Conservation (phyloP, 2,113 vertebrate species). For the Petroica traversi region DNA sequence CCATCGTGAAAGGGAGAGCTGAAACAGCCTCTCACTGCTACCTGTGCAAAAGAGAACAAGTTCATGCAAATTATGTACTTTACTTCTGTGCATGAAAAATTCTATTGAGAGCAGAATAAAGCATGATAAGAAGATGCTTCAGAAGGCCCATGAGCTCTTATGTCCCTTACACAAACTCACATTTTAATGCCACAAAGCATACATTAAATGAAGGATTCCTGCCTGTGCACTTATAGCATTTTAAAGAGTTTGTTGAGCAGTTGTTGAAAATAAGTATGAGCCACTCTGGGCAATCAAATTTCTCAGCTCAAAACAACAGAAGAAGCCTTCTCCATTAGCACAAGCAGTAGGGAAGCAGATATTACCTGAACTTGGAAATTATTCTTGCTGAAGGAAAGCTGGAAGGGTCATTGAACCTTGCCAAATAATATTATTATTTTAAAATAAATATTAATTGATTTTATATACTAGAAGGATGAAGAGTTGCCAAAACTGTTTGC, state of each 20-base stretch:
- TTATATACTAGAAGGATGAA: neutral
- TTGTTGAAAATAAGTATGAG: slow-evolving; percentile 51
- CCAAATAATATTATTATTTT: neutral
- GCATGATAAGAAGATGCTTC: neutral
- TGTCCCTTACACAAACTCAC: neutral
- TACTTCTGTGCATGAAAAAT: neutral
- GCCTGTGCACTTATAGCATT: slow-evolving; percentile 8
- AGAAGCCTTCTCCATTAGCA: slow-evolving; percentile 11
- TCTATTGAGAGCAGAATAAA: neutral
- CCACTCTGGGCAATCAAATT: slow-evolving; percentile 43
- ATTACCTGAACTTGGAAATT: slow-evolving; percentile 24
- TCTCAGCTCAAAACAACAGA: neutral
- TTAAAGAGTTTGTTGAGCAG: slow-evolving; percentile 56
- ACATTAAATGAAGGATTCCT: slow-evolving; percentile 37
- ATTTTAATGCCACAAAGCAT: neutral
- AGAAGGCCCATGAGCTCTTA: neutral
- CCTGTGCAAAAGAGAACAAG: neutral
- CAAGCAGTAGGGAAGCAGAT: neutral
- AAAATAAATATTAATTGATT: slow-evolving; percentile 1
- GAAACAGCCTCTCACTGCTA: neutral
- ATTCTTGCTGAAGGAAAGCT: neutral
- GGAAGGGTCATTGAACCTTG: neutral
- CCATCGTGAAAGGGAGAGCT: neutral
- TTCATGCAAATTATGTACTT: neutral
- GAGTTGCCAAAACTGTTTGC: neutral